Percentiles rank a stretch among this genome's conserved stretches.
These are phyloP conservation scores for Mesocentrotus franciscanus DNA, from an alignment of 53 echinoderm and acorn worm species.

Conservation along the genomic window DNA sequence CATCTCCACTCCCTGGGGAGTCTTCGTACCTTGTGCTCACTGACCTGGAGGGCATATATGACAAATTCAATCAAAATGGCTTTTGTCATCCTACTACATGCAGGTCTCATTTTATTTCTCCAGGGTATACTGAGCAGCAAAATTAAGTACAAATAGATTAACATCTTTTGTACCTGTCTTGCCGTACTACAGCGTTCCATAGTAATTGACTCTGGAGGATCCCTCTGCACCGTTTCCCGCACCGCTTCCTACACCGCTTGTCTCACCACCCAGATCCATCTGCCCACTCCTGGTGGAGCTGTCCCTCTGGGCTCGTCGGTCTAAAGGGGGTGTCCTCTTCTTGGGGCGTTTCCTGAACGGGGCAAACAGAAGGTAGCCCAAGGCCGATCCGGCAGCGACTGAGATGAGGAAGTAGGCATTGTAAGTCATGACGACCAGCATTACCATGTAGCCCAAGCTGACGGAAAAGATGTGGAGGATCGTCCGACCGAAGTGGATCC, in stretches of 20 bases:
- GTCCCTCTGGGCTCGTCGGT: constrained; percentile 51
- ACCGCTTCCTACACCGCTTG: neutral
- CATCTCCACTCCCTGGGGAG: neutral
- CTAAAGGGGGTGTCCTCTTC: constrained; percentile 19
- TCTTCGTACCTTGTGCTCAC: neutral
- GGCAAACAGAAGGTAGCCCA: constrained; percentile 72
- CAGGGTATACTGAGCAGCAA: too few relatives aligned
- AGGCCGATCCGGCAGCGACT: constrained; percentile 73
- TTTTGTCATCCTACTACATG: neutral
- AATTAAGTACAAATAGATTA: too few relatives aligned
- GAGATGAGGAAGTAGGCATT: constrained; percentile 80
- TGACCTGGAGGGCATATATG: neutral
- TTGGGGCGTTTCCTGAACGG: constrained; percentile 60
- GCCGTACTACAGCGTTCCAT: neutral
- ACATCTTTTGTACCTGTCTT: neutral
- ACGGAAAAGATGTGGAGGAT: constrained; percentile 56
- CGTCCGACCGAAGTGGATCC: constrained; percentile 54
- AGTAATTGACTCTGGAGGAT: constrained; percentile 16
- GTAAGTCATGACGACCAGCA: constrained; percentile 87
- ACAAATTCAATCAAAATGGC: neutral
- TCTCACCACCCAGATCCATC: constrained; percentile 36
- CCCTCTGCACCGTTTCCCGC: constrained; percentile 1
- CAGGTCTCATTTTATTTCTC: too few relatives aligned
- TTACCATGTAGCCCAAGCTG: constrained; percentile 70
- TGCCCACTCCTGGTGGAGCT: constrained; percentile 51